These are phyloP conservation scores for Macrosoma leucophasiata DNA, from an alignment of 2,888 invertebrate species.

Conservation along the genomic window DNA sequence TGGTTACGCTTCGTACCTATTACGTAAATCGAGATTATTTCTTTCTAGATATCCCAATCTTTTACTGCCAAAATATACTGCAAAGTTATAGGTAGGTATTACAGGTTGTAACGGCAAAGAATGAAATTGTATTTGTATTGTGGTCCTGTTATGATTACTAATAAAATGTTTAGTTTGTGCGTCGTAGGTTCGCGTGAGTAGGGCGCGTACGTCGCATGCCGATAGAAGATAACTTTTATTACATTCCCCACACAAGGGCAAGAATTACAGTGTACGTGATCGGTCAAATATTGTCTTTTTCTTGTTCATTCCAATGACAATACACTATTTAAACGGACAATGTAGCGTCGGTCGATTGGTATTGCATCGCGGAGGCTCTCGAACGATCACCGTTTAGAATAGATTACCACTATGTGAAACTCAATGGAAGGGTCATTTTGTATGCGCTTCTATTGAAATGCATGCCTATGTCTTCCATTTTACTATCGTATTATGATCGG, in stretches of 20 bases:
- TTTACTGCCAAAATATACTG: no score
- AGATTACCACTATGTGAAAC: slow-evolving; percentile 13
- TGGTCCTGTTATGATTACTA: no score
- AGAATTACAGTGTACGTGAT: slow-evolving; percentile 45
- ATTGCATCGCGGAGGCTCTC: slow-evolving; percentile 5
- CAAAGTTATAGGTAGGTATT: no score
- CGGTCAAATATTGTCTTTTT: slow-evolving; percentile 47
- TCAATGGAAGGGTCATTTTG: slow-evolving; percentile 27
- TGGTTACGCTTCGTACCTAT: no score
- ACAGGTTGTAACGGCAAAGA: no score
- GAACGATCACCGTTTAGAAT: slow-evolving; percentile 6
- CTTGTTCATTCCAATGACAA: slow-evolving; percentile 49
- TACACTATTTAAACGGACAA: slow-evolving; percentile 23
- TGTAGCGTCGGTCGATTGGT: slow-evolving; percentile 7
- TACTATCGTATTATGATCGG: slow-evolving; percentile 34
- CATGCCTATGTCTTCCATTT: slow-evolving; percentile 34
- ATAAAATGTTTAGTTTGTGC: no score
- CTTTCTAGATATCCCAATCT: no score
- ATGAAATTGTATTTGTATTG: no score
- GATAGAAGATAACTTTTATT: slow-evolving; percentile 57
- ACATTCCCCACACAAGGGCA: slow-evolving; percentile 48
- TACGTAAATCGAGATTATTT: no score
- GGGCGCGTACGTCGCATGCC: slow-evolving; percentile 39
- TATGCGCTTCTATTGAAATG: slow-evolving; percentile 43
- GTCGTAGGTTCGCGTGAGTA: slow-evolving; percentile 25